Percentiles rank a stretch among this genome's conserved stretches.
Evolutionary conservation across 1,140 invertebrate species (phyloP).

Genomic region (Bilobella aurantiaca): DNA sequence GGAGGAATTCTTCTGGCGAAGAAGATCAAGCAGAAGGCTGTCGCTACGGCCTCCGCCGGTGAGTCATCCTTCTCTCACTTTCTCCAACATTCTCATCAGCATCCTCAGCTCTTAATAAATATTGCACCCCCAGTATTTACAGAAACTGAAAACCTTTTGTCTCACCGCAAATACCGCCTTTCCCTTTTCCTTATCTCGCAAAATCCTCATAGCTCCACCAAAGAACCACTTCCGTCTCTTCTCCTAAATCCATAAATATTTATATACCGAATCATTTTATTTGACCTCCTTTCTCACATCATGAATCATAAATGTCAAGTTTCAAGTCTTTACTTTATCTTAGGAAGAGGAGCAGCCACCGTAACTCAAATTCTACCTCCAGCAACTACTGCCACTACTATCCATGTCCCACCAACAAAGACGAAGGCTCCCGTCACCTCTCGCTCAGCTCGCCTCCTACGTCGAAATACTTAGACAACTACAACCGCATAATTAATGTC

Average conservation of each 20-base stretch:
- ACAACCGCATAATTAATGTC: background rate
- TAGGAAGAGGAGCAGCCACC: too few species aligned
- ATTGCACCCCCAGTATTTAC: background rate
- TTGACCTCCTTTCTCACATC: too few species aligned
- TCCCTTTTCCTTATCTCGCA: background rate
- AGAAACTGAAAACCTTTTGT: background rate
- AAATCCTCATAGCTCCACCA: background rate
- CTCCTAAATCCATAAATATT: background rate
- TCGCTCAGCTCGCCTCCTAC: slow-evolving; percentile 1
- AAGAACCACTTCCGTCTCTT: background rate
- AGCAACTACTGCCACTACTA: too few species aligned
- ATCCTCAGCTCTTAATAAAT: background rate
- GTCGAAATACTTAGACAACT: background rate
- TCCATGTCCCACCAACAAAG: too few species aligned
- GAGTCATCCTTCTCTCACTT: slow-evolving; percentile 3
- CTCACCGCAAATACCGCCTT: too few species aligned
- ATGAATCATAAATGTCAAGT: too few species aligned
- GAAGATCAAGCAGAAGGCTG: slow-evolving; percentile 8
- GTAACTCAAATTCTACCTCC: too few species aligned
- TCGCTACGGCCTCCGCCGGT: background rate
- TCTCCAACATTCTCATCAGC: too few species aligned
- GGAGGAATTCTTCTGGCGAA: background rate
- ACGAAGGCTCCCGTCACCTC: background rate
- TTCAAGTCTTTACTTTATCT: too few species aligned
- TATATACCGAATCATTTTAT: background rate